Conservation (phyloP, 2,113 vertebrate species). For the Larimichthys polyactis region DNA sequence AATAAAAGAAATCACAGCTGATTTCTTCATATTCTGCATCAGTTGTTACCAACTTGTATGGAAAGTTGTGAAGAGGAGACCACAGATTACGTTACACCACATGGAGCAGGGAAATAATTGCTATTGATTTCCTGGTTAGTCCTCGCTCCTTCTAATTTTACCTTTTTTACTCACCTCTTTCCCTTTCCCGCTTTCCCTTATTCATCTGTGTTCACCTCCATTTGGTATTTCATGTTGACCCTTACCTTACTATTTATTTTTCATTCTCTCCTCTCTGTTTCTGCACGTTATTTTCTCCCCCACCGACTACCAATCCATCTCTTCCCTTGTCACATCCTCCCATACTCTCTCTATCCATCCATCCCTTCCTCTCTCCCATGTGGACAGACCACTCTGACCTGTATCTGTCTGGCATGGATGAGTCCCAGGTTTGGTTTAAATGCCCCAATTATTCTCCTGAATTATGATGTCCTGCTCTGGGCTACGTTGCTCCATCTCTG, state of each 20-base stretch:
- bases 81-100: conserved; percentile 20
- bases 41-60: conserved; percentile 1
- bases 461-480: conserved; percentile 78
- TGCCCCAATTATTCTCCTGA: conserved; percentile 83
- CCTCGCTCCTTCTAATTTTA: conserved; percentile 41
- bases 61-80: conserved; percentile 29
- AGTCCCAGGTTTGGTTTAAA: conserved; percentile 79
- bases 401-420: conserved; percentile 81
- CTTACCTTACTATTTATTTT: conserved; percentile 29
- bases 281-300: background rate
- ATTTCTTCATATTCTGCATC: conserved; percentile 32
- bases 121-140: conserved; percentile 61
- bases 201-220: background rate
- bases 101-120: conserved; percentile 47
- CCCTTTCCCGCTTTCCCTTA: background rate
- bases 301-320: conserved; percentile 42
- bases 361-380: conserved; percentile 61
- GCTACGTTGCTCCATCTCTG: conserved; percentile 56
- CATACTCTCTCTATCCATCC: conserved; percentile 57
- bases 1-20: background rate
- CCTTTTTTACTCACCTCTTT: conserved; percentile 7
- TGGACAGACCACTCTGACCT: conserved; percentile 77
- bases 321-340: conserved; percentile 43
- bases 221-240: conserved; percentile 5
- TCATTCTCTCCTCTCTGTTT: conserved; percentile 15